These are phyloP conservation scores for Limnephilus rhombicus DNA, from an alignment of 2,888 invertebrate species.

Conservation along the genomic window DNA sequence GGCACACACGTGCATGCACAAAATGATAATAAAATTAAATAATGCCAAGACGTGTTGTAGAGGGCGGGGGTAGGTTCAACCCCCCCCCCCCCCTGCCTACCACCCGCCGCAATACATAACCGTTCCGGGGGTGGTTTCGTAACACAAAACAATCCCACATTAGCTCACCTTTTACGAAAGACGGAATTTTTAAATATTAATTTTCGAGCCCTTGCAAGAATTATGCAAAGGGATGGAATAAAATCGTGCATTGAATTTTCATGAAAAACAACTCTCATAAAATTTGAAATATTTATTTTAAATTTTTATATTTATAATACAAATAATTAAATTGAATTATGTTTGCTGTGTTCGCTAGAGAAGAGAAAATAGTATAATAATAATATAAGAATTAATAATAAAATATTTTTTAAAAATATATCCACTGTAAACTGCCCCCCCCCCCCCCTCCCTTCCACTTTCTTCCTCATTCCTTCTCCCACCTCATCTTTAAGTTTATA, in stretches of 20 bases:
- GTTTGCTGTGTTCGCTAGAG: no score
- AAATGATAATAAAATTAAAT: conserved; percentile 66
- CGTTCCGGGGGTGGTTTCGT: conserved; percentile 61
- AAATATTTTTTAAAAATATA: no score
- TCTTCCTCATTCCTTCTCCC: no score
- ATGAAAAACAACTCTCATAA: not conserved
- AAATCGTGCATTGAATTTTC: not conserved
- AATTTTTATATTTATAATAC: no score
- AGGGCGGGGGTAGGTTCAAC: conserved; percentile 6
- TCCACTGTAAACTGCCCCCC: no score
- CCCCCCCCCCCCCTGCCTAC: not conserved
- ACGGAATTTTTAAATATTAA: not conserved
- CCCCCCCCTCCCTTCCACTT: no score
- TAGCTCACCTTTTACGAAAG: conserved; percentile 42
- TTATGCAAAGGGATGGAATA: not conserved
- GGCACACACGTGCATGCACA: conserved; percentile 62
- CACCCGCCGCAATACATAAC: not conserved
- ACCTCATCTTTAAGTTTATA: no score
- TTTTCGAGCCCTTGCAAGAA: not conserved
- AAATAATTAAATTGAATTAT: no score
- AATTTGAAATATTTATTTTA: not conserved
- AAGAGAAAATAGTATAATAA: no score
- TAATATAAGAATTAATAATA: no score
- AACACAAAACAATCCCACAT: conserved; percentile 65
- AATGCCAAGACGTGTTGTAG: conserved; percentile 58